Evolutionary conservation across 2,888 invertebrate species (phyloP).

Genomic region (Nowickia ferox): DNA sequence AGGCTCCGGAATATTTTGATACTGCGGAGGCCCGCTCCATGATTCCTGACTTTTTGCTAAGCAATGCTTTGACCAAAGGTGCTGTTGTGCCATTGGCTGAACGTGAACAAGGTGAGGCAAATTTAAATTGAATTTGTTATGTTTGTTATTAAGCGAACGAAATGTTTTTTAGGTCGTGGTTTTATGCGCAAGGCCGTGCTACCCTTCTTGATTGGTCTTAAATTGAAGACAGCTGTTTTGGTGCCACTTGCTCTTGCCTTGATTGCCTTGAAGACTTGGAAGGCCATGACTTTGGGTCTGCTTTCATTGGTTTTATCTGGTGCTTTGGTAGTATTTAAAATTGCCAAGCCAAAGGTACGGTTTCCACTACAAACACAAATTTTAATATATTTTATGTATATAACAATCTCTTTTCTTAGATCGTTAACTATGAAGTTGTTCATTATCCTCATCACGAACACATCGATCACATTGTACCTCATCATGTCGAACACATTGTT

Average conservation of each 20-base stretch:
- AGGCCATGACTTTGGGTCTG: slow-evolving; percentile 92
- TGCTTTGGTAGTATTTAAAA: slow-evolving; percentile 93
- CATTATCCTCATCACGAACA: slow-evolving; percentile 87
- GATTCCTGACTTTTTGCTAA: slow-evolving; percentile 80
- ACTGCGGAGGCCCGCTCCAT: slow-evolving; percentile 81
- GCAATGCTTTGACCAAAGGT: slow-evolving; percentile 86
- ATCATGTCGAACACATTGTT: slow-evolving; percentile 80
- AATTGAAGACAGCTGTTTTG: slow-evolving; percentile 93
- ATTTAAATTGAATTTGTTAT: not conserved
- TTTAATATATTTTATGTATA: not conserved
- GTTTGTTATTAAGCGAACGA: not conserved
- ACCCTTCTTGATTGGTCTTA: slow-evolving; percentile 93
- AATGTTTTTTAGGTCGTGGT: slow-evolving; percentile 86
- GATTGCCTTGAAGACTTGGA: slow-evolving; percentile 95
- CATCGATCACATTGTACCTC: slow-evolving; percentile 72
- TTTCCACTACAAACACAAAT: not conserved
- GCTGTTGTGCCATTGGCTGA: slow-evolving; percentile 88
- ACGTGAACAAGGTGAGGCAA: slow-evolving; percentile 81
- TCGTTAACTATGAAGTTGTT: slow-evolving; percentile 93
- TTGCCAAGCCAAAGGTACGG: slow-evolving; percentile 91
- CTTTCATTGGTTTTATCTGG: slow-evolving; percentile 93
- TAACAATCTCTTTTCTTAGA: slow-evolving; percentile 76
- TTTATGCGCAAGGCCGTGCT: slow-evolving; percentile 93
- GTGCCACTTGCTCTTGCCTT: slow-evolving; percentile 91
- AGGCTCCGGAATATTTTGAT: slow-evolving; percentile 87